Percentiles rank a stretch among this genome's conserved stretches.
phyloP scores from a whole-genome alignment of 2,113 vertebrate genomes.

The Clinocottus analis region DNA sequence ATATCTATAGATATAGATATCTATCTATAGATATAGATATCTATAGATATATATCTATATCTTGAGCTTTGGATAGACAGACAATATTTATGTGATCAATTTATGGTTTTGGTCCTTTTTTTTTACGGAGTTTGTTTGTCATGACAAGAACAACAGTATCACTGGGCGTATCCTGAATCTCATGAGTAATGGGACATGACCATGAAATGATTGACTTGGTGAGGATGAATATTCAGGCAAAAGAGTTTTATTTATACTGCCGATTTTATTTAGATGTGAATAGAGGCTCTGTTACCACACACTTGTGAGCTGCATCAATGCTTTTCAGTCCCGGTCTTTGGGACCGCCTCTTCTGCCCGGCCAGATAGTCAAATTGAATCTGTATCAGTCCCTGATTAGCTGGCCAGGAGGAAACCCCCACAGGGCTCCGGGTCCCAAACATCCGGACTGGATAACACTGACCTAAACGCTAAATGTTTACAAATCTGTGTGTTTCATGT shows the following conservation, averaged over 20 bases:
- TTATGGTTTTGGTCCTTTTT: constrained; percentile 9
- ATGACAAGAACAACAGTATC: neutral
- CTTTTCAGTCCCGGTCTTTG: constrained; percentile 30
- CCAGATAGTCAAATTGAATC: neutral
- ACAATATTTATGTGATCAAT: neutral
- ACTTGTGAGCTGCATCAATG: constrained; percentile 29
- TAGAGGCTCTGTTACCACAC: constrained; percentile 31
- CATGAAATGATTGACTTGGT: neutral
- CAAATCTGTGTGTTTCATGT: constrained; percentile 50
- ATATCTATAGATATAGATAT: too few relatives aligned
- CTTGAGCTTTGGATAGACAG: constrained; percentile 2
- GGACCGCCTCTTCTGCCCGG: constrained; percentile 19
- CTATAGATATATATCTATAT: too few relatives aligned
- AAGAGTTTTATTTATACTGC: constrained; percentile 11
- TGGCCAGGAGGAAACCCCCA: neutral
- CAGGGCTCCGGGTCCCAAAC: constrained; percentile 16
- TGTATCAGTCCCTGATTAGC: constrained; percentile 6
- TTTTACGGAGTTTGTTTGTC: constrained; percentile 16
- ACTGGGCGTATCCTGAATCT: constrained; percentile 1
- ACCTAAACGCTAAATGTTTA: constrained; percentile 61
- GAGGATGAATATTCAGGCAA: constrained; percentile 18
- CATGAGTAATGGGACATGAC: neutral
- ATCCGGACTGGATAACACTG: constrained; percentile 32
- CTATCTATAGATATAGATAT: too few relatives aligned
- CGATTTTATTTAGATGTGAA: constrained; percentile 26